Base-by-base conservation (phyloP, 1,140 invertebrate species). In the Olivierus martensii region DNA sequence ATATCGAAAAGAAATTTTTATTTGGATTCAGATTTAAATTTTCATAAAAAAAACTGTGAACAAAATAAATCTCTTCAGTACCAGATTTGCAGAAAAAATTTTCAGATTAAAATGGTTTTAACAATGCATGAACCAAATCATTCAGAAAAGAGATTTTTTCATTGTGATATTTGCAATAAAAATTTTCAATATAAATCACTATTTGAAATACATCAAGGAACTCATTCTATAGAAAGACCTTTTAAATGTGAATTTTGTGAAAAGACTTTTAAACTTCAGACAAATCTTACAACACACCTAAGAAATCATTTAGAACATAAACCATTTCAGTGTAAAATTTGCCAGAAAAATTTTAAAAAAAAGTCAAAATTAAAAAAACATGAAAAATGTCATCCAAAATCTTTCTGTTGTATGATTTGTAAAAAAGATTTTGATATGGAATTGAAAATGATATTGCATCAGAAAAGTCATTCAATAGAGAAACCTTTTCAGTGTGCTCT, bases 371-470 rank as follows among this genome's bases (percentile, higher is more conserved):
- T 28, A 28, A 28, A 28, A 28, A 4, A 28, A n/a, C 28, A 28
- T 28, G 9, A 6, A 9, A 72, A 88, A 10, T 71, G 91, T 34
- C 90, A 94, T 67, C 92, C 89, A 0, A 89, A 92, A 61, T 88
- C 89, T 0, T 93, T 90, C 64, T n/a, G n/a, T n/a, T 95, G 91
- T 69, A 80, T 79, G n/a, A 17, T n/a, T 84, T 89, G 64, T 94
- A 89, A 69, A 84, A 89, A 38, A 76, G 85, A 88, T 61, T 92
- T 93, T 67, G n/a, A n/a, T n/a, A n/a, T n/a, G 21, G 12, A 2
- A 14, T 12, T 34, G 49, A 49, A 35, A 34, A 28, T 6, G 11
- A 49, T 22, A n/a, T n/a, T n/a, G n/a, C n/a, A n/a, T n/a, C n/a
- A n/a, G n/a, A n/a, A n/a, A n/a, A n/a, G n/a, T n/a, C n/a, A n/a